Evolutionary conservation across 2,113 vertebrate species (phyloP).

Genomic region (Sinosuthora webbiana): DNA sequence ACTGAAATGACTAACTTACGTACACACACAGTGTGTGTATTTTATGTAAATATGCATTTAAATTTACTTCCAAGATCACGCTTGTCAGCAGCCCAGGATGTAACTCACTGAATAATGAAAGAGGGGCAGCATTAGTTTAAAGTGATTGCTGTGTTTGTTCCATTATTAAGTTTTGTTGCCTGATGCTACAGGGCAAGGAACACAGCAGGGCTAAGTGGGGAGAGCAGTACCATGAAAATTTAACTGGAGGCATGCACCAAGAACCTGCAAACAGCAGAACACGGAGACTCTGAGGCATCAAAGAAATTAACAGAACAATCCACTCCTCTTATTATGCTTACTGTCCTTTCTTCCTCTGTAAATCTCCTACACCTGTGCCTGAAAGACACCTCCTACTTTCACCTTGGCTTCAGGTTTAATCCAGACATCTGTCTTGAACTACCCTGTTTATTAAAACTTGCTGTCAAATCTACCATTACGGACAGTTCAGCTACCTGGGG

Average conservation of each 20-base stretch:
- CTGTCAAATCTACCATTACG: not conserved
- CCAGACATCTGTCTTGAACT: not conserved
- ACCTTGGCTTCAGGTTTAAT: not conserved
- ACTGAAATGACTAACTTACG: not conserved
- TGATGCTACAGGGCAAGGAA: not conserved
- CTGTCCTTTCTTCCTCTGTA: not conserved
- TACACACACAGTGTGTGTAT: not conserved
- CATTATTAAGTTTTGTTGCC: not conserved
- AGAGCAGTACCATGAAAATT: conserved; percentile 26
- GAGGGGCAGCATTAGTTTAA: conserved; percentile 9
- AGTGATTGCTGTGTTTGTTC: conserved; percentile 34
- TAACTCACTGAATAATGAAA: conserved; percentile 28
- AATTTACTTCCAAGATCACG: not conserved
- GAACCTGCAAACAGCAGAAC: not conserved
- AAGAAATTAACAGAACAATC: not conserved
- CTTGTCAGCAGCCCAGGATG: not conserved
- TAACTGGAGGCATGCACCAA: not conserved
- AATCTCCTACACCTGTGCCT: not conserved
- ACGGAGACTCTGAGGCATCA: not conserved
- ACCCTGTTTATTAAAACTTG: not conserved
- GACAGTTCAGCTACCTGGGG: not conserved
- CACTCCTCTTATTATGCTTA: not conserved
- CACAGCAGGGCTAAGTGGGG: not conserved
- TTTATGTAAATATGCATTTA: not conserved
- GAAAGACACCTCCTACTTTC: not conserved